A percentile compares a stretch with the other conserved stretches of the same genome.
Evolutionary conservation across 2,113 vertebrate genomes (phyloP).

Genomic region (Syrrhaptes paradoxus): DNA sequence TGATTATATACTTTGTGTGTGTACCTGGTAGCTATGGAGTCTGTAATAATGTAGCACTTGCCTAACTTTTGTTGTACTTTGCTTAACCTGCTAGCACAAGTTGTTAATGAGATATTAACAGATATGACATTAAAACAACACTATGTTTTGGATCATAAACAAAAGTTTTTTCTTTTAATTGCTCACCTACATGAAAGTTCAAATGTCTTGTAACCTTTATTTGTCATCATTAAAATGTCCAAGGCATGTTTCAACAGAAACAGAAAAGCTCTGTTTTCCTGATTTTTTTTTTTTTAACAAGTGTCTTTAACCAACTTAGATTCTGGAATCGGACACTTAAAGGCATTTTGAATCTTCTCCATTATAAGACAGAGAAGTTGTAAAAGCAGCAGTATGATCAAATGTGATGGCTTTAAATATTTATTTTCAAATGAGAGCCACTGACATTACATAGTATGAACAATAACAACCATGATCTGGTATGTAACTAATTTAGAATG

Average conservation of each 20-base stretch:
- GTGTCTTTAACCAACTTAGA: background rate
- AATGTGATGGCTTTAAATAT: background rate
- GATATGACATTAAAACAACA: conserved; percentile 6
- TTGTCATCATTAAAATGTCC: conserved; percentile 20
- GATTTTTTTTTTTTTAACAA: background rate
- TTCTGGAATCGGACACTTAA: background rate
- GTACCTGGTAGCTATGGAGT: conserved; percentile 9
- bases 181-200: background rate
- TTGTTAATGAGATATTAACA: conserved; percentile 48
- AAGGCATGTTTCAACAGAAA: conserved; percentile 36
- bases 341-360: background rate
- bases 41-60: conserved; percentile 14
- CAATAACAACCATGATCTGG: background rate
- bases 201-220: conserved; percentile 7
- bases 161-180: background rate
- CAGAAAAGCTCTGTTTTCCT: conserved; percentile 4
- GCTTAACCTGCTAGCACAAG: conserved; percentile 38
- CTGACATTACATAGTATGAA: background rate
- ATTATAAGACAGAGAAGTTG: background rate
- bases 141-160: conserved; percentile 15
- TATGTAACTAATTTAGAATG: background rate
- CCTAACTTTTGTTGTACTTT: conserved; percentile 5
- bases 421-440: background rate
- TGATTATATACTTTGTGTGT: background rate
- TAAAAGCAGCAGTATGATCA: background rate